A percentile compares a stretch with the other conserved stretches of the same genome.
Conservation (phyloP, 1,140 invertebrate genomes). For the Sycophila sp. region DNA sequence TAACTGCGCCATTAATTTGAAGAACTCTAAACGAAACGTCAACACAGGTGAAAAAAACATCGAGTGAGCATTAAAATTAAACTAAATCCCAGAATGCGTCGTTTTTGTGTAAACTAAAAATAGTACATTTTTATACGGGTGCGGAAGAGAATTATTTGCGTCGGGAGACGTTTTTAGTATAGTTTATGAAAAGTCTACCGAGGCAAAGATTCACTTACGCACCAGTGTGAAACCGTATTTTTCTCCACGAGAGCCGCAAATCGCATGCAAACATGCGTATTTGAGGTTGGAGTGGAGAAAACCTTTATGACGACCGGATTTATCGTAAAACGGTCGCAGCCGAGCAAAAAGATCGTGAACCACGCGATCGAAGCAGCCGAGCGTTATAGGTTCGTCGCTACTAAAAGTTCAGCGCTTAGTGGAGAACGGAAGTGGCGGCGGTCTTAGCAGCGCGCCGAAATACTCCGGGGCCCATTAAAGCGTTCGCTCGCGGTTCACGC, state of each 20-base stretch:
- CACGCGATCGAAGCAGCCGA: slow-evolving; percentile 18
- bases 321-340: slow-evolving; percentile 21
- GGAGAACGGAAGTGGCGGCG: slow-evolving; percentile 54
- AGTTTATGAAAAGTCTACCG: too few species aligned
- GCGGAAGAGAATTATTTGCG: too few species aligned
- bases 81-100: neutral
- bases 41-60: neutral
- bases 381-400: slow-evolving; percentile 6
- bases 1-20: neutral
- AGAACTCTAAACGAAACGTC: slow-evolving; percentile 4
- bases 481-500: slow-evolving; percentile 32
- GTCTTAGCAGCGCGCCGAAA: slow-evolving; percentile 25
- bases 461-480: slow-evolving; percentile 45
- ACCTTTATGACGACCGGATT: slow-evolving; percentile 1
- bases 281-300: too few species aligned
- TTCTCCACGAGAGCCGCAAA: too few species aligned
- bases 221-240: too few species aligned
- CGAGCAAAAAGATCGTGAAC: neutral
- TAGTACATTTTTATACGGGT: too few species aligned
- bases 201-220: too few species aligned
- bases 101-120: slow-evolving; percentile 4
- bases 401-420: slow-evolving; percentile 44
- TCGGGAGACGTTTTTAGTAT: too few species aligned
- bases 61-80: neutral
- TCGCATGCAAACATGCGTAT: too few species aligned